Evolutionary conservation across 2,888 invertebrate genomes (phyloP), one percentile per base, ranked within the genome.

Genomic region (Drosophila seclusa): DNA sequence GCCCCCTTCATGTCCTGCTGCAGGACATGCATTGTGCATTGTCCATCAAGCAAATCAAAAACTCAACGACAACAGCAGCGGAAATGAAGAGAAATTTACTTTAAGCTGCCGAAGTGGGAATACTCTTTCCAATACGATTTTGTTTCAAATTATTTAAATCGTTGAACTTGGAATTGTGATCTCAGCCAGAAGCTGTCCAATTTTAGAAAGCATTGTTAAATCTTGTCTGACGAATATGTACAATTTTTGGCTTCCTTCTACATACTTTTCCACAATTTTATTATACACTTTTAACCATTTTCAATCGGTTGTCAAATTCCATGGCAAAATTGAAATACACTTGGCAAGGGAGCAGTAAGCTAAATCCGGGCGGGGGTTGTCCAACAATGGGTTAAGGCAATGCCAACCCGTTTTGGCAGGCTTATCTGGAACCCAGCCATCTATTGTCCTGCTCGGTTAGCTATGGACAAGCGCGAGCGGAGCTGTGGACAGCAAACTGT

Each of bases 21-120:
- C 87, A 82, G 87, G 83, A 87, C 80, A 75, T 80, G 83, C 74
- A 80, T 80, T 80, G 81, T 78, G 65, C 62, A n/a, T n/a, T n/a
- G 83, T 86, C 86, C 86, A 80, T 88, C 86, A 88, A 75, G 73
- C 71, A 81, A 87, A 87, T 82, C 78, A 67, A 68, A 71, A 71
- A 67, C 48, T 45, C 52, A 52, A 5, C 62, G 63, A 34, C 34
- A 52, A 21, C 21, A 42, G 32, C 27, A 38, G 29, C 32, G 16
- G 29, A 4, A 32, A 16, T 10, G 11, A 3, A 24, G 10, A 24
- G 11, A 32, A 21, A 13, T n/a, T 34, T 13, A 8, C 13, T 1
- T 2, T n/a, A 7, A n/a, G 1, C 3, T 16, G 49, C 1, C 68
- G 69, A 73, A 53, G 38, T 66, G 54, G 34, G 27, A 38, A 78